Base-by-base conservation (phyloP, 1,140 invertebrate species). In the Drosophila willistoni region DNA sequence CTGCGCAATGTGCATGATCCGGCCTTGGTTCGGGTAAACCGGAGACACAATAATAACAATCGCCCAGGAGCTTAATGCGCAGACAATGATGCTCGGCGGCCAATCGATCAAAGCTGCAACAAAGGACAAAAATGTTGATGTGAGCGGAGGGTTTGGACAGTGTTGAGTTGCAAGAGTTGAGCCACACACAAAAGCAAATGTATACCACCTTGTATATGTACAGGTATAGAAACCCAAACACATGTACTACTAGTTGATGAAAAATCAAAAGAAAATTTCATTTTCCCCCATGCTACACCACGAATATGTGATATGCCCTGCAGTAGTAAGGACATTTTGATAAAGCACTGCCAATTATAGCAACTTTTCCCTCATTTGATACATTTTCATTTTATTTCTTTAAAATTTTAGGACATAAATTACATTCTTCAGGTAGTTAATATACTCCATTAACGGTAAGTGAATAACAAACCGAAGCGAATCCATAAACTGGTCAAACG, bases 31-130 rank as follows among this genome's bases (percentile, higher is more conserved):
- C 97, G 0, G 97, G 97, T 56, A 98, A 93, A 4, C 97, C 97
- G 9, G 96, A 97, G 12, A 98, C 97, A 92, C 97, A 98, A 93
- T 98, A 98, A 93, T 99, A 98, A 93, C 98, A 98, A 93, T 98
- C 98, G 2, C 98, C 97, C 2, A 98, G 94, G 17, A 98, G 94
- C 93, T 98, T 98, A 91, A 98, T 98, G 73, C 97, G 94, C 7
- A 98, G 94, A 93, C 97, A 98, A 92, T 98, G 96, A 92, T 98
- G 97, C 89, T 98, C 96, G 1, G 96, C 94, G 1, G 98, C 98
- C 74, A 99, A 93, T 61, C 96, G 95, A 93, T 99, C 98, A 92
- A 99, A 99, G 79, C 98, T 97, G 78, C 66, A 84, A 71, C 36
- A 51, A 33, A 44, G 39, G 19, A 36, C 14, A 3, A 36, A 3